These are phyloP conservation scores for Parnassius glacialis DNA, from an alignment of 2,888 invertebrate species.

Conservation along the genomic window DNA sequence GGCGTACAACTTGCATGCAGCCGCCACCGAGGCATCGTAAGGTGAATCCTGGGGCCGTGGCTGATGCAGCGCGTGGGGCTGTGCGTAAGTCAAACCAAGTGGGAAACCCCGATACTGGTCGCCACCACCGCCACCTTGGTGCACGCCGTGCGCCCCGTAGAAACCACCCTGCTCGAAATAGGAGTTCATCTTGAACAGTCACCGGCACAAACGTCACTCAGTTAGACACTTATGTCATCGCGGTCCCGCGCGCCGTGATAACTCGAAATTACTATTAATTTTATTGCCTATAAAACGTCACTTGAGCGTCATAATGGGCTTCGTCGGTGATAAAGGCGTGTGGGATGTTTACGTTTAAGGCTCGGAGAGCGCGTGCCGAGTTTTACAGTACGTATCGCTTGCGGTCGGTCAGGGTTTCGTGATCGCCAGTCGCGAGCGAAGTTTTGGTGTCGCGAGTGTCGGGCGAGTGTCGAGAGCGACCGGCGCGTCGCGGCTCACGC, in stretches of 20 bases:
- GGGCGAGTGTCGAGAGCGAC: constrained; percentile 64
- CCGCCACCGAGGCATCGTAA: constrained; percentile 94
- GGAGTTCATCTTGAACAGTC: constrained; percentile 90
- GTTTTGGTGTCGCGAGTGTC: constrained; percentile 66
- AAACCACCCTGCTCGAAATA: constrained; percentile 98
- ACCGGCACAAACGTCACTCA: constrained; percentile 72
- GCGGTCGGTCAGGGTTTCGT: constrained; percentile 52
- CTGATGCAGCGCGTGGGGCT: constrained; percentile 89
- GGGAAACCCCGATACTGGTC: constrained; percentile 94
- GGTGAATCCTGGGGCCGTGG: constrained; percentile 94
- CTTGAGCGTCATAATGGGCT: constrained; percentile 79
- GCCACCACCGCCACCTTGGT: constrained; percentile 88
- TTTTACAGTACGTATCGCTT: constrained; percentile 69
- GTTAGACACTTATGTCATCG: constrained; percentile 77
- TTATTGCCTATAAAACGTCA: constrained; percentile 80
- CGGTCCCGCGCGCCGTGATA: constrained; percentile 72
- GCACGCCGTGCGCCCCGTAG: constrained; percentile 93
- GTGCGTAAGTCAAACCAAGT: constrained; percentile 91
- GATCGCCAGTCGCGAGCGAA: constrained; percentile 65
- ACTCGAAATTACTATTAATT: constrained; percentile 78
- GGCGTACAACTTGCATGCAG: constrained; percentile 91
- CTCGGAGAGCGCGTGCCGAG: constrained; percentile 71
- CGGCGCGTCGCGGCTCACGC: constrained; percentile 85
- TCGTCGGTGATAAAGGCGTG: constrained; percentile 77
- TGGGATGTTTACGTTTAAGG: constrained; percentile 81